A percentile compares a stretch with the other conserved stretches of the same genome.
Evolutionary conservation across 2,888 invertebrate species (phyloP).

Genomic region (Achlya flavicornis): DNA sequence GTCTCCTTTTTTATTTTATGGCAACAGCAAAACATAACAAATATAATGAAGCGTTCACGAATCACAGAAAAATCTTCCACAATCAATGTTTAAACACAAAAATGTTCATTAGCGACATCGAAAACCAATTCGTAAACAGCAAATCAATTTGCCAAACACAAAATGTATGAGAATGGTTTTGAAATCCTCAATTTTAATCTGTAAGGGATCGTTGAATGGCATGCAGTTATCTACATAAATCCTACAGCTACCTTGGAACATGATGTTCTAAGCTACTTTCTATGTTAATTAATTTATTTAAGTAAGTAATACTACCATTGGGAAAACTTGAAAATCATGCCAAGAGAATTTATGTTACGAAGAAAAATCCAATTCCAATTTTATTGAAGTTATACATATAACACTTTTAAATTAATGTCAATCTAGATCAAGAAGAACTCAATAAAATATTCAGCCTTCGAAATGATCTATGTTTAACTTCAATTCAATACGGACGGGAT

Average conservation of each 20-base stretch:
- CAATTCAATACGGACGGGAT: background rate
- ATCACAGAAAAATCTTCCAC: slow-evolving; percentile 43
- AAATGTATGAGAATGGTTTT: slow-evolving; percentile 40
- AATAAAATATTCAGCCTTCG: background rate
- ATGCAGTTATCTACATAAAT: slow-evolving; percentile 38
- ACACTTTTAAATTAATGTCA: background rate
- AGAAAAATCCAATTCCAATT: background rate
- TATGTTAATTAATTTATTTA: slow-evolving; percentile 24
- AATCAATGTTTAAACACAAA: slow-evolving; percentile 44
- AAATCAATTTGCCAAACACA: slow-evolving; percentile 63
- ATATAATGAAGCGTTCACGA: slow-evolving; percentile 65
- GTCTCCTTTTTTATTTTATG: slow-evolving; percentile 71
- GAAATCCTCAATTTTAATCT: slow-evolving; percentile 22
- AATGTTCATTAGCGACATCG: slow-evolving; percentile 59
- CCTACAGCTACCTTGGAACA: slow-evolving; percentile 33
- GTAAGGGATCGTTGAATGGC: slow-evolving; percentile 46
- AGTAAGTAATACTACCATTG: slow-evolving; percentile 27
- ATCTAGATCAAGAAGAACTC: background rate
- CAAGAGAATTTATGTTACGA: background rate
- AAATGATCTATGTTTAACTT: background rate
- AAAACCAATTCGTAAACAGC: slow-evolving; percentile 57
- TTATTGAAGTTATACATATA: slow-evolving; percentile 6
- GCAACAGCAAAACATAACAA: slow-evolving; percentile 76
- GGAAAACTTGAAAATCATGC: slow-evolving; percentile 42
- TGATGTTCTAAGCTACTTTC: slow-evolving; percentile 39